Evolutionary conservation across 2,113 vertebrate species (phyloP).

Genomic region (Brienomyrus longianalis): DNA sequence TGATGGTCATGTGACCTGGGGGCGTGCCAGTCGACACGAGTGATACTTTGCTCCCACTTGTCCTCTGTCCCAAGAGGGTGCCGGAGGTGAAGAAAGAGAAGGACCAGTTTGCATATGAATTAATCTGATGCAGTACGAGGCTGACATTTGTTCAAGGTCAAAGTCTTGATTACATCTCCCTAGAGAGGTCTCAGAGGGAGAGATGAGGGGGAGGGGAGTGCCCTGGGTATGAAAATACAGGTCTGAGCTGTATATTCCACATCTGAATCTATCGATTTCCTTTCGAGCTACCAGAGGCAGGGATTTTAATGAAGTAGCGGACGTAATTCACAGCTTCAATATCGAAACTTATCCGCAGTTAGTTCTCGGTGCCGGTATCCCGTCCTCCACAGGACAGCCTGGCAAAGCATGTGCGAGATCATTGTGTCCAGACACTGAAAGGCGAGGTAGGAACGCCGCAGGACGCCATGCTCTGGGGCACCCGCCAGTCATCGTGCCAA

Average conservation of each 20-base stretch:
- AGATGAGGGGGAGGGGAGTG: background rate
- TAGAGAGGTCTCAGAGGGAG: background rate
- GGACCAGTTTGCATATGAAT: constrained; percentile 16
- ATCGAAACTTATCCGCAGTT: background rate
- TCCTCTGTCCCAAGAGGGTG: background rate
- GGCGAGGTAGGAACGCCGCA: background rate
- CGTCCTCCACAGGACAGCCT: too few relatives aligned
- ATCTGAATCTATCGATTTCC: background rate
- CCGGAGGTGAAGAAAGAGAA: background rate
- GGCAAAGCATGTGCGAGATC: background rate
- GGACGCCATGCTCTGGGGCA: background rate
- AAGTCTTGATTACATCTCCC: constrained; percentile 18
- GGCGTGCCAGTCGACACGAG: background rate
- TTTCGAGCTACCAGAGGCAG: background rate
- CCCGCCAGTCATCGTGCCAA: background rate
- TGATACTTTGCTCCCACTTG: background rate
- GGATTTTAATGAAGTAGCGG: background rate
- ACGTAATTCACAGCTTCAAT: background rate
- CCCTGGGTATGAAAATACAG: background rate
- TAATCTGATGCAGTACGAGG: background rate
- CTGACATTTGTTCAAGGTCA: constrained; percentile 20
- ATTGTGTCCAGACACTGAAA: background rate
- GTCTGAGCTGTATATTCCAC: background rate
- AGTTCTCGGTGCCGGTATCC: background rate
- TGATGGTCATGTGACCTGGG: background rate